These are phyloP conservation scores for Apaloderma vittatum DNA, from an alignment of 2,113 vertebrate species.

Conservation along the genomic window DNA sequence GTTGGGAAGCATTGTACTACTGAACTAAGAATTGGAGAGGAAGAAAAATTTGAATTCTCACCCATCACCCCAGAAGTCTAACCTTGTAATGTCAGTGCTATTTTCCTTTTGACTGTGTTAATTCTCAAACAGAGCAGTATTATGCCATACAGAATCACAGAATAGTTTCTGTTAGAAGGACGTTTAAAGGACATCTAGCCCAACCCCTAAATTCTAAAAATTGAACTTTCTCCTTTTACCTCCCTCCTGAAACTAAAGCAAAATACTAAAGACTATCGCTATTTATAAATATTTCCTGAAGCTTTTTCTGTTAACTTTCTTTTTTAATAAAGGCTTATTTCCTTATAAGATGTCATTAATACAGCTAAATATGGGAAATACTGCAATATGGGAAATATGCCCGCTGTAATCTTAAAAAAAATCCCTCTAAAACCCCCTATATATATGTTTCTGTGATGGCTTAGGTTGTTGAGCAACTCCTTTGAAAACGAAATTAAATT, in stretches of 20 bases:
- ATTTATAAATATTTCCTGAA: not conserved
- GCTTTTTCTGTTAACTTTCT: not conserved
- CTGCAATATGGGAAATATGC: not conserved
- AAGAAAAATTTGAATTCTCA: not conserved
- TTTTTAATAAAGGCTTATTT: not conserved
- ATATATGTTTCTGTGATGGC: not conserved
- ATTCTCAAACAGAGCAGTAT: not conserved
- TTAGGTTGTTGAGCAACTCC: not conserved
- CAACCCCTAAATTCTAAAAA: not conserved
- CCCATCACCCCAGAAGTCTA: not conserved
- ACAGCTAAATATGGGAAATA: not conserved
- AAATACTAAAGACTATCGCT: not conserved
- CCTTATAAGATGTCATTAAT: not conserved
- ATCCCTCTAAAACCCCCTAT: not conserved
- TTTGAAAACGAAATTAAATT: not conserved
- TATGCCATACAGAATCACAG: not conserved
- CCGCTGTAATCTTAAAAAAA: not conserved
- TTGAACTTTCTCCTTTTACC: not conserved
- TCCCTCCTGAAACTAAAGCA: not conserved
- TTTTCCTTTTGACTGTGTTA: not conserved
- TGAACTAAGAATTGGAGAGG: not conserved
- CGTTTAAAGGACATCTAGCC: not conserved
- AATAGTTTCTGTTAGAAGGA: not conserved
- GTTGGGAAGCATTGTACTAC: not conserved
- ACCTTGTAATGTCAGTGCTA: not conserved